Base-by-base conservation (phyloP, 2,113 vertebrate species). In the Aptenodytes patagonicus region DNA sequence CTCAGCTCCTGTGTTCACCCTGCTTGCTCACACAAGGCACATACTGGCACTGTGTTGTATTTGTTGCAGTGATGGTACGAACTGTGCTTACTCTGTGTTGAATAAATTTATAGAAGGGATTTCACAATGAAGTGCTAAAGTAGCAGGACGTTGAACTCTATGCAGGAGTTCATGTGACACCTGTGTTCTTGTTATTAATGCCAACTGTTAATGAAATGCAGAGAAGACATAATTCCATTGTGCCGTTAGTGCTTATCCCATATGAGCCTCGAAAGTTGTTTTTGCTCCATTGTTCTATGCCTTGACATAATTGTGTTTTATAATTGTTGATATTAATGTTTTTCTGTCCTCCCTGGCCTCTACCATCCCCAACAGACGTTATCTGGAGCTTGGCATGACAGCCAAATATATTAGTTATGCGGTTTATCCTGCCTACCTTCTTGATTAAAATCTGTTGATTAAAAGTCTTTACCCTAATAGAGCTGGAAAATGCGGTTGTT, bases 1-100 rank as follows among this genome's bases (percentile, higher is more conserved):
- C 40, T 42, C 17, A 40, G 57, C 29, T 29, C 71, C 24, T 0
- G 21, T 1, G 8, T 15, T 25, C 15, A 1, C 13, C 29, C 61
- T 13, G 25, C 12, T 21, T 8, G 7, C 49, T 49, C 55, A 4
- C 36, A 5, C 36, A 17, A 15, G 29, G 21, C 64, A 25, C 18
- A 2, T 7, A 2, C 15, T 3, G 42, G 24, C 8, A 10, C 55
- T 4, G 36, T 10, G 26, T 2, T 47, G 16, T 11, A 2, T 16
- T 55, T 42, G n/a, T 34, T 17, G 36, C 15, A 14, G 57, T 5
- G 71, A 54, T 20, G 17, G 25, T 14, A 32, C 1, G 0, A 31
- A 36, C 52, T 21, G 54, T 11, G 28, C 62, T 36, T 36, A 10
- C 21, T 26, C 26, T 11, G 15, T 13, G 14, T 8, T 55, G 42